A percentile compares a stretch with the other conserved stretches of the same genome.
Evolutionary conservation across 2,888 invertebrate species (phyloP).

Genomic region (Neoitamus cyanurus): DNA sequence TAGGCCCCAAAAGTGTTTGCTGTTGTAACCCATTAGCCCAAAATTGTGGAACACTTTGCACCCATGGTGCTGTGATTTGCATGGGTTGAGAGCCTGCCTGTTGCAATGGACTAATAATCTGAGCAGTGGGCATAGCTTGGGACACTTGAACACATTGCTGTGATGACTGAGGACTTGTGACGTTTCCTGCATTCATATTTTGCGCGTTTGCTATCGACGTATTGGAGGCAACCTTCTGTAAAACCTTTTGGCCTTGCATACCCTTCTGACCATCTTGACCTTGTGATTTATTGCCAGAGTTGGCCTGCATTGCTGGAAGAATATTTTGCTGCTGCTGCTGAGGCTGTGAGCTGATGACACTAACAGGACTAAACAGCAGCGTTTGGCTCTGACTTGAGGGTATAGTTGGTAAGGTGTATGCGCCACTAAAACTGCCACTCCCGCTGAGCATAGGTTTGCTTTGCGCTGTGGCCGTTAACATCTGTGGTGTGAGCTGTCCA

Average conservation of each 20-base stretch:
- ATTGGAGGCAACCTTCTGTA: conserved; percentile 68
- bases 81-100: conserved; percentile 76
- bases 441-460: conserved; percentile 75
- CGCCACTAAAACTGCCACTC: conserved; percentile 65
- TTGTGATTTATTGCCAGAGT: conserved; percentile 58
- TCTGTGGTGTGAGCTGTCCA: conserved; percentile 80
- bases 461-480: conserved; percentile 78
- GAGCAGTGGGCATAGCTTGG: conserved; percentile 78
- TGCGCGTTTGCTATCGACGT: conserved; percentile 61
- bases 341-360: conserved; percentile 63
- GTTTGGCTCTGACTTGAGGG: conserved; percentile 83
- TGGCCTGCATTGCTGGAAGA: conserved; percentile 61
- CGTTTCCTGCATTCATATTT: conserved; percentile 62
- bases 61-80: conserved; percentile 84
- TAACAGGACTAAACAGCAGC: conserved; percentile 76
- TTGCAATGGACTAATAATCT: conserved; percentile 79
- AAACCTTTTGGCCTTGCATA: conserved; percentile 68
- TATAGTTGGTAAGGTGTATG: conserved; percentile 83
- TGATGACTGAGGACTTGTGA: conserved; percentile 68
- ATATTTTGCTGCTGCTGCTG: conserved; percentile 67
- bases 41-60: conserved; percentile 77
- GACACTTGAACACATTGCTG: conserved; percentile 80
- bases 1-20: conserved; percentile 76
- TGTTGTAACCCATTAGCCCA: conserved; percentile 81
- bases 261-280: conserved; percentile 60